Evolutionary conservation across 2,797 vertebrate genomes (phyloP), one percentile per base, ranked within the genome.

Genomic region (Trachurus trachurus): DNA sequence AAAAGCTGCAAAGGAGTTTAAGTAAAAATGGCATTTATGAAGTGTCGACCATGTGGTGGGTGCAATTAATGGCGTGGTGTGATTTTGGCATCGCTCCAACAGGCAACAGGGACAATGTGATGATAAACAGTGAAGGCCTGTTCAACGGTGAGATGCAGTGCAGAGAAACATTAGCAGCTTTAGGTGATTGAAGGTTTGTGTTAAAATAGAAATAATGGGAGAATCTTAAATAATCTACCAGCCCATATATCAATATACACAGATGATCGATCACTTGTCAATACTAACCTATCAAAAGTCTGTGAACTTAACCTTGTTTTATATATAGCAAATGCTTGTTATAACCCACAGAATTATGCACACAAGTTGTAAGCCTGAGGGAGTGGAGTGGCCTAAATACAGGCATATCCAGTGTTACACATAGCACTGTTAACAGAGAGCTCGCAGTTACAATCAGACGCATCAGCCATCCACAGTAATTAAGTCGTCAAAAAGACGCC

Each of bases 341-440:
- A 85, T 83, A 89, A 90, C 83, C 86, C 83, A 81, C 79, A 86
- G 87, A 90, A 88, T 88, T 91, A 83, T 87, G 85, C 88, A 90
- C 91, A 89, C 91, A 86, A 88, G 89, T 87, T 82, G 86, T 82
- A 74, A 82, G 88, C 93, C 92, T 86, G 83, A 73, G 92, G 93
- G 91, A 90, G 77, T 9, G 56, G 80, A 85, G 68, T 94, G 94
- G 93, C 94, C 94, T 94, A 91, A 92, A 95, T 95, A 92, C 89
- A 79, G 85, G 58, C 84, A 84, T 67, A 92, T 84, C 83, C 87
- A 86, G 77, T 81, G 77, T 83, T 83, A 81, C 73, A 77, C 45
- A 39, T 75, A 79, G 83, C 76, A 61, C 74, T 64, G 76, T 69
- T 87, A 86, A 74, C 78, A 76, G 56, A 82, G 71, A 81, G 81